phyloP scores from a whole-genome alignment of 2,797 vertebrate species.

The Enteromius paludinosus region DNA sequence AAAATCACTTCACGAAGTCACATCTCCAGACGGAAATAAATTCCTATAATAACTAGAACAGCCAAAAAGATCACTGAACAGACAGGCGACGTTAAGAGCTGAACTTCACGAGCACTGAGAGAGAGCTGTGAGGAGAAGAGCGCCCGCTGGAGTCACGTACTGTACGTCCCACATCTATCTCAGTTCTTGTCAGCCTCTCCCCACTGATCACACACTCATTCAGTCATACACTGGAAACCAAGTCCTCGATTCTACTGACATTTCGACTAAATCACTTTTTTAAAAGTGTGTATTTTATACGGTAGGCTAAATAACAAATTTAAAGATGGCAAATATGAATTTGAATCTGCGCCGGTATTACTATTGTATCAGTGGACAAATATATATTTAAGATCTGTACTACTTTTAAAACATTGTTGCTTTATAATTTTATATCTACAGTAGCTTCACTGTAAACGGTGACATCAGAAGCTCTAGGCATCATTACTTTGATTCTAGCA shows the following conservation, averaged over 20 bases:
- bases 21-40: not conserved
- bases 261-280: not conserved
- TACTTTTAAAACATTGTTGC: not conserved
- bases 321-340: not conserved
- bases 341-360: not conserved
- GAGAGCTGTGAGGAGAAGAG: slow-evolving; percentile 12
- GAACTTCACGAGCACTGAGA: slow-evolving; percentile 10
- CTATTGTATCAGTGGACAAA: not conserved
- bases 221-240: not conserved
- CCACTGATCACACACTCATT: slow-evolving; percentile 10
- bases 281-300: not conserved
- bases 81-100: not conserved
- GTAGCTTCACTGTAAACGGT: not conserved
- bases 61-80: not conserved
- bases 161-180: slow-evolving; percentile 27
- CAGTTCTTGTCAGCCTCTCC: slow-evolving; percentile 7
- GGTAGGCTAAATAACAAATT: not conserved
- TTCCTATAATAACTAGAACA: not conserved
- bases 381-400: not conserved
- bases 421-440: not conserved
- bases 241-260: not conserved
- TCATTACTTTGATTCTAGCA: not conserved
- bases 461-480: not conserved
- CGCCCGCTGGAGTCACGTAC: slow-evolving; percentile 18
- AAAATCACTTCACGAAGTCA: not conserved